phyloP scores from a whole-genome alignment of 2,888 invertebrate genomes.

The Vannuccia rotundouncinata region DNA sequence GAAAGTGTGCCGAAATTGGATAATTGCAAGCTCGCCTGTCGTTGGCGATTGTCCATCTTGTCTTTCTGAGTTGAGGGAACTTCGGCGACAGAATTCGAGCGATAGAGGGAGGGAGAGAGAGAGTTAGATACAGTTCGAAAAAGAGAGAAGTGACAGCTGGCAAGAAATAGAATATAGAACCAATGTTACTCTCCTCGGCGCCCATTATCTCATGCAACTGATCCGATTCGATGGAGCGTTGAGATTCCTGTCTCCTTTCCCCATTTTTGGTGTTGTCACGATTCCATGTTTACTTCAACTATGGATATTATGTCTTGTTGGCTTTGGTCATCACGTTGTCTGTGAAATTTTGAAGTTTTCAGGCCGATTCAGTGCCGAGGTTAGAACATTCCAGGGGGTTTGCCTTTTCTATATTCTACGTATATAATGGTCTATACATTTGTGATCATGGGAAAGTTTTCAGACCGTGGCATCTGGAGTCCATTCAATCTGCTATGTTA shows the following conservation, averaged over 20 bases:
- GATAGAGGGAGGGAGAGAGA: neutral
- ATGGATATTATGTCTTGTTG: too few species aligned
- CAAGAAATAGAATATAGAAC: neutral
- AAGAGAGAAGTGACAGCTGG: neutral
- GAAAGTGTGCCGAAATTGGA: neutral
- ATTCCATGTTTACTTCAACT: too few species aligned
- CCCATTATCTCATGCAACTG: neutral
- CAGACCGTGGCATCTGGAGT: neutral
- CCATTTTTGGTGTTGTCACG: neutral
- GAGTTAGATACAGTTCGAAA: too few species aligned
- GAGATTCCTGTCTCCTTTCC: neutral
- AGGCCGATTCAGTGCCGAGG: too few species aligned
- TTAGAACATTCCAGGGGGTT: neutral
- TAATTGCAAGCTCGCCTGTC: neutral
- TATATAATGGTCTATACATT: too few species aligned
- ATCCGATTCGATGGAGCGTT: neutral
- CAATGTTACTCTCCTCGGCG: neutral
- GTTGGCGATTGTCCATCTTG: neutral
- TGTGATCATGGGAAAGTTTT: neutral
- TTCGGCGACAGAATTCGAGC: neutral
- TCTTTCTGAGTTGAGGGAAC: neutral
- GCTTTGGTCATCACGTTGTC: neutral
- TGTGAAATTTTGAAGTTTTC: neutral
- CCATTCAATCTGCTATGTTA: neutral
- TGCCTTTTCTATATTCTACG: too few species aligned